Conservation (phyloP, 2,113 vertebrate species). For the Misgurnus anguillicaudatus region DNA sequence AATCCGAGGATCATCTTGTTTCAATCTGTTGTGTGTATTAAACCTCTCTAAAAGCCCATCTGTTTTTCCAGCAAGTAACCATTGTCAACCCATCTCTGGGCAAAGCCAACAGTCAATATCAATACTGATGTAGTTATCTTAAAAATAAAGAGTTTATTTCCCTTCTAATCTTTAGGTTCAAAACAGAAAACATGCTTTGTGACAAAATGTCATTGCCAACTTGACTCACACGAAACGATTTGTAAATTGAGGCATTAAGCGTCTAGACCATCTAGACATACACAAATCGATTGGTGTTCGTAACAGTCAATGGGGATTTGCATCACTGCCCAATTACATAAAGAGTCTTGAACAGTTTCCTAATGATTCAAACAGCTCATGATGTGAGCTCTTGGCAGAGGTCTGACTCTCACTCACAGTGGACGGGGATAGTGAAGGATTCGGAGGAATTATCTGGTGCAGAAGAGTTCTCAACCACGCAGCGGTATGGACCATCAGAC, state of each 20-base stretch:
- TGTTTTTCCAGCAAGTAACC: slow-evolving; percentile 64
- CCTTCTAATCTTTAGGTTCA: slow-evolving; percentile 22
- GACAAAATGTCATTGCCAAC: slow-evolving; percentile 3
- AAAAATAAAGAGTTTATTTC: slow-evolving; percentile 27
- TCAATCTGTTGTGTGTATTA: slow-evolving; percentile 58
- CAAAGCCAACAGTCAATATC: slow-evolving; percentile 62
- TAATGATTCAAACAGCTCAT: not conserved
- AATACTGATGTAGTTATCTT: slow-evolving; percentile 28
- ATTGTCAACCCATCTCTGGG: slow-evolving; percentile 66
- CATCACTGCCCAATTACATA: not conserved
- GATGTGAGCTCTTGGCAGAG: not conserved
- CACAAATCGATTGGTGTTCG: not conserved
- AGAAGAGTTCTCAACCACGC: slow-evolving; percentile 60
- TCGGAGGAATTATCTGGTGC: slow-evolving; percentile 60
- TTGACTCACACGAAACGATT: not conserved
- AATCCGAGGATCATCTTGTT: slow-evolving; percentile 67
- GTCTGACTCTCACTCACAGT: slow-evolving; percentile 70
- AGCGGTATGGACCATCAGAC: slow-evolving; percentile 67
- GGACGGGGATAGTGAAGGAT: slow-evolving; percentile 63
- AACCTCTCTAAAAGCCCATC: slow-evolving; percentile 25
- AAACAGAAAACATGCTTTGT: slow-evolving; percentile 34
- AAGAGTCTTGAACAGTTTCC: not conserved
- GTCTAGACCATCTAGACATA: slow-evolving; percentile 12
- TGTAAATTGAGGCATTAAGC: not conserved
- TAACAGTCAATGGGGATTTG: not conserved